phyloP scores from a whole-genome alignment of 2,797 vertebrate species.

The Siniperca obscura region DNA sequence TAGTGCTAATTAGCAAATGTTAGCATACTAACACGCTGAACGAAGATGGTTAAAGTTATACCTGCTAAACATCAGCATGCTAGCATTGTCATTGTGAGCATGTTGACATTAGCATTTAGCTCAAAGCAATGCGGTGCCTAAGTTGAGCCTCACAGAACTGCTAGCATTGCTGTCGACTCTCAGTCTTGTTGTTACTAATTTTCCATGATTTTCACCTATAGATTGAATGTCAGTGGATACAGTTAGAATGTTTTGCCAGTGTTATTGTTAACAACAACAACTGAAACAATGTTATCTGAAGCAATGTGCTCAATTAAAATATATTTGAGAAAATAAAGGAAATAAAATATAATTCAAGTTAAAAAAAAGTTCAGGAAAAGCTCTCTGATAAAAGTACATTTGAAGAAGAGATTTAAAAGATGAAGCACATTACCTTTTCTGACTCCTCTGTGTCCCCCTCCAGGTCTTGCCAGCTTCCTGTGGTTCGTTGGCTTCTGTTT shows the following conservation, averaged over 20 bases:
- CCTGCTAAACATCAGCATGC: neutral
- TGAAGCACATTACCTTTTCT: neutral
- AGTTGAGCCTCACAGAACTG: neutral
- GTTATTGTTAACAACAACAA: no score
- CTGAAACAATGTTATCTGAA: neutral
- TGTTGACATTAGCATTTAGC: neutral
- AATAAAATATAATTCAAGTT: neutral
- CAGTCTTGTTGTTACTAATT: neutral
- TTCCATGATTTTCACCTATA: no score
- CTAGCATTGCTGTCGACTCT: neutral
- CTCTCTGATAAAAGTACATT: neutral
- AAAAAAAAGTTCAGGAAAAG: no score
- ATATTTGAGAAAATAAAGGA: neutral
- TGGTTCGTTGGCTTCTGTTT: constrained; percentile 97
- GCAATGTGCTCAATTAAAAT: neutral
- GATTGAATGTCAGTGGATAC: no score
- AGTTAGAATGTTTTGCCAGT: no score
- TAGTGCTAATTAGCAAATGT: neutral
- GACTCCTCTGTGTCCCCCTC: constrained; percentile 17
- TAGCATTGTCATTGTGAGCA: neutral
- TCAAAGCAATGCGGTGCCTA: neutral
- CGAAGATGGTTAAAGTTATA: neutral
- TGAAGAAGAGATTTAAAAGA: neutral
- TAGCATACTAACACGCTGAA: neutral
- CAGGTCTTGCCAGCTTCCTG: constrained; percentile 86